Conservation (phyloP, 2,797 vertebrate species). For the Syndactyla subalaris region DNA sequence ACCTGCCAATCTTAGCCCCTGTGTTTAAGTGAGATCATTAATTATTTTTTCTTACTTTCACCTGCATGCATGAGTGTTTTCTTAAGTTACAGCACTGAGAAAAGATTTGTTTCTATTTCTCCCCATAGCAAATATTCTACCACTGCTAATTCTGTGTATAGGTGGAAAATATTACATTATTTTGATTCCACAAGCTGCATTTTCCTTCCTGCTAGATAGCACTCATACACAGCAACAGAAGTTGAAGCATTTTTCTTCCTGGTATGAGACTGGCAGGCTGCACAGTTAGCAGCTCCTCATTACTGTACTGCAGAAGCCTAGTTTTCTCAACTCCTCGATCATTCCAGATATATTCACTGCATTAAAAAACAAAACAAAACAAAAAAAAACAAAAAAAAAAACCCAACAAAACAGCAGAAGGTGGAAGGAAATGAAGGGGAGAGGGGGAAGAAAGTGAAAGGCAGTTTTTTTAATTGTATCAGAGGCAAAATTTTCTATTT, state of each 20-base stretch:
- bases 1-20: not conserved
- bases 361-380: not conserved
- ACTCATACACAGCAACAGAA: not conserved
- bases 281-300: not conserved
- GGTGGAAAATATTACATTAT: not conserved
- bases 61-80: not conserved
- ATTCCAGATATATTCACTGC: not conserved
- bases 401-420: not conserved
- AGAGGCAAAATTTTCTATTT: not conserved
- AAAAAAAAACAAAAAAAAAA: too few relatives aligned
- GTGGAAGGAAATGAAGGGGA: not conserved
- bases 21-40: not conserved
- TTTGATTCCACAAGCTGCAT: not conserved
- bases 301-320: not conserved
- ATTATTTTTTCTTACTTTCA: not conserved
- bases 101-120: not conserved
- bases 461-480: not conserved
- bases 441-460: not conserved
- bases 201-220: not conserved
- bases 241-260: not conserved
- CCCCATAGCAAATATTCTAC: not conserved
- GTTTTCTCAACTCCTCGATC: not conserved
- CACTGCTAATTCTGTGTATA: not conserved
- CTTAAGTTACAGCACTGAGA: not conserved
- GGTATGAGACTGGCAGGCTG: not conserved